Percentiles rank a stretch among this genome's conserved stretches.
Evolutionary conservation across 2,888 invertebrate genomes (phyloP).

Genomic region (Teinopalpus imperialis): DNA sequence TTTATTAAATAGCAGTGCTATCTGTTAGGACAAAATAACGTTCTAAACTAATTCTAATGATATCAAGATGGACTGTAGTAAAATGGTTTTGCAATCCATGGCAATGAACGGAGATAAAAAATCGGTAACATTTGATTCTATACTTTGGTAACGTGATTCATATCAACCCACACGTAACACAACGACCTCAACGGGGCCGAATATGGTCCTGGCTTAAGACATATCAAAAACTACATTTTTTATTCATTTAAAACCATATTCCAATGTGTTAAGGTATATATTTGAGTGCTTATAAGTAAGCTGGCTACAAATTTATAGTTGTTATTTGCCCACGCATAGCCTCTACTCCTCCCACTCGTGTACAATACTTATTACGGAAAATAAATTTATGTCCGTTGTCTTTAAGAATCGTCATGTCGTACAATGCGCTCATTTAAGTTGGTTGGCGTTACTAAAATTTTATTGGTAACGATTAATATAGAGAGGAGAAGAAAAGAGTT

Average conservation of each 20-base stretch:
- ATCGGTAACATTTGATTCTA: too few relatives aligned
- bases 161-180: slow-evolving; percentile 25
- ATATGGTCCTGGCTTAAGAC: slow-evolving; percentile 16
- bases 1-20: too few relatives aligned
- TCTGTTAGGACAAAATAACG: too few relatives aligned
- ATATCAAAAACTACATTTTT: background rate
- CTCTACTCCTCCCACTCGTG: slow-evolving; percentile 24
- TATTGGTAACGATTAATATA: background rate
- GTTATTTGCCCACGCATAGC: slow-evolving; percentile 19
- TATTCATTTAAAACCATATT: slow-evolving; percentile 1
- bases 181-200: slow-evolving; percentile 27
- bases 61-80: too few relatives aligned
- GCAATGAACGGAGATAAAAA: too few relatives aligned
- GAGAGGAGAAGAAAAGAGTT: too few relatives aligned
- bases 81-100: too few relatives aligned
- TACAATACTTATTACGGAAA: slow-evolving; percentile 22
- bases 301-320: slow-evolving; percentile 5
- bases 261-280: background rate
- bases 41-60: too few relatives aligned
- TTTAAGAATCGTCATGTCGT: slow-evolving; percentile 6
- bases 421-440: background rate
- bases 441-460: background rate
- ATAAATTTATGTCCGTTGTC: slow-evolving; percentile 20
- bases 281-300: background rate
- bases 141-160: slow-evolving; percentile 27